Evolutionary conservation across 2,888 invertebrate species (phyloP).

Genomic region (Temnothorax unifasciatus): DNA sequence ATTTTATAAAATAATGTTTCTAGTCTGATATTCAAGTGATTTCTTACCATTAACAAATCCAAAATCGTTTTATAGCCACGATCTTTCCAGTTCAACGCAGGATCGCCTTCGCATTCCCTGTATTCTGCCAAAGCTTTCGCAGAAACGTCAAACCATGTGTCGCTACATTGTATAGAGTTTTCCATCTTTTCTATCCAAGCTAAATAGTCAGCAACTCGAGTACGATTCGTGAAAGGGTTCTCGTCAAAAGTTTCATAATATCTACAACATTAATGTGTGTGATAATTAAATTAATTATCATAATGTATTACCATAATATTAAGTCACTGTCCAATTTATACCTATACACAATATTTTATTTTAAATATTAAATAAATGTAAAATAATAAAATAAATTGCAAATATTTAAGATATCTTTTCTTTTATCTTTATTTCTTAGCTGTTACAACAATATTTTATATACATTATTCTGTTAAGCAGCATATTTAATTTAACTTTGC

Average conservation of each 20-base stretch:
- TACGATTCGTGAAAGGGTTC: slow-evolving; percentile 60
- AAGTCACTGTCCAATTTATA: not conserved
- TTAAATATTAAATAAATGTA: not conserved
- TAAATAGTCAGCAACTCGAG: slow-evolving; percentile 86
- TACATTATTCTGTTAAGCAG: not conserved
- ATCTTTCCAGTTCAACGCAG: slow-evolving; percentile 91
- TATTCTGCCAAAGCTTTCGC: slow-evolving; percentile 89
- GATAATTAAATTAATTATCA: not conserved
- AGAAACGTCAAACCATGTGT: slow-evolving; percentile 90
- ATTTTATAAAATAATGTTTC: slow-evolving; percentile 25
- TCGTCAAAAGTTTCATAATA: slow-evolving; percentile 62
- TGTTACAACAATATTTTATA: not conserved
- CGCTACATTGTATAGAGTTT: slow-evolving; percentile 88
- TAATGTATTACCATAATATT: not conserved
- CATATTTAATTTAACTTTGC: not conserved
- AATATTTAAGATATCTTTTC: not conserved
- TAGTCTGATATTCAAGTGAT: slow-evolving; percentile 49
- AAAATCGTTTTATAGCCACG: slow-evolving; percentile 91
- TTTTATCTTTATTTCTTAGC: not conserved
- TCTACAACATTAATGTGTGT: slow-evolving; percentile 53
- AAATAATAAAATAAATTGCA: not conserved
- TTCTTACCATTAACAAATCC: slow-evolving; percentile 89
- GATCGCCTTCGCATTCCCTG: slow-evolving; percentile 91
- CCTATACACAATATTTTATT: not conserved
- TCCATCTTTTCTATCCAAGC: slow-evolving; percentile 88